Evolutionary conservation across 2,888 invertebrate genomes (phyloP), one percentile per base, ranked within the genome.

Genomic region (Oeneis ivallda): DNA sequence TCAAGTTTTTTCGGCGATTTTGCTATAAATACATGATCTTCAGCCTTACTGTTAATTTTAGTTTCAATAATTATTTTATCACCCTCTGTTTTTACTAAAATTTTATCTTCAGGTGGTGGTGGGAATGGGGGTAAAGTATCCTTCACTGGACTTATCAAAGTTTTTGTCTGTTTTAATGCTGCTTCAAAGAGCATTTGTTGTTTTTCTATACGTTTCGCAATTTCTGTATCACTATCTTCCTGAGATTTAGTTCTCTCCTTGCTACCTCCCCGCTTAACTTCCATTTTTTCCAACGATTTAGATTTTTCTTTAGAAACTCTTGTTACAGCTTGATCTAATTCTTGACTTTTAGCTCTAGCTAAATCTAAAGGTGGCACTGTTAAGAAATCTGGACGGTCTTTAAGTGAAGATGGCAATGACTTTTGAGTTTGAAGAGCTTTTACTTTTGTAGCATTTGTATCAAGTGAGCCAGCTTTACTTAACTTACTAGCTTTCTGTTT

Each of bases 131-230:
- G 95, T 75, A 95, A 76, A 0, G 94, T 93, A 78, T 95, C 95
- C 79, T 95, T 95, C 0, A 95, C 95, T 0, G 95, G 95, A 80
- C 95, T 95, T 41, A 95, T 93, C 71, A 95, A 87, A 0, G 95
- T 95, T 75, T 95, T 95, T 0, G 95, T 95, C 83, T 95, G 95
- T 79, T 95, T 95, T 77, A 95, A 93, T 2, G 95, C 95, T 4
- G 94, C 94, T 86, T 95, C 95, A 74, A 95, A 95, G 1, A 95
- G 82, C 92, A 95, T 94, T 79, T 95, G 95, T 75, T 95, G 95
- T 70, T 95, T 93, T 76, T 95, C 95, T 81, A 95, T 94, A 56
- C 95, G 93, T 79, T 95, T 95, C 1, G 94, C 94, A 57, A 93
- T 93, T 80, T 95, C 95, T 0, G 94, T 93, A 74, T 95, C 95